Base-by-base conservation (phyloP, 2,113 vertebrate genomes). In the Pelecanus crispus region DNA sequence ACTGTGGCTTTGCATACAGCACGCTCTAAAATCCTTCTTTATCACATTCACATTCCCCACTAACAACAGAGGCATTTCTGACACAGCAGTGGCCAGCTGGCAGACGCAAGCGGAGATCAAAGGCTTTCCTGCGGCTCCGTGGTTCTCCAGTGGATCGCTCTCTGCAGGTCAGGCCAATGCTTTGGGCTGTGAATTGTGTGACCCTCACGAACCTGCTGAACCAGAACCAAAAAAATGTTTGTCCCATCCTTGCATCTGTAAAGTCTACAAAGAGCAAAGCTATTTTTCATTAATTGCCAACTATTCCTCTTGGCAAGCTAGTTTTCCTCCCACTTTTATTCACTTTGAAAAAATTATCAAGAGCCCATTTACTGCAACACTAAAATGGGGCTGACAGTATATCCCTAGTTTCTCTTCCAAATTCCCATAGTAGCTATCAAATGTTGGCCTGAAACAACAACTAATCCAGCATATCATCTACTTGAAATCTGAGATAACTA, bases 101-200 rank as follows among this genome's bases (percentile, higher is more conserved):
- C 86, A 91, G 94, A 67, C 84, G 3, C 90, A 78, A 1, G 4
- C 78, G 28, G 77, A 96, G 95, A 96, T 95, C 87, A 97, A 95
- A 96, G 88, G 36, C 73, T 68, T 44, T 68, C 45, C 83, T n/a
- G 83, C 19, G 2, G 17, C 91, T 36, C 87, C 11, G 0, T 40
- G 82, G 32, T 72, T 96, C 96, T 72, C 56, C 75, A 81, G 87
- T 28, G 34, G 77, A 58, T 58, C 4, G 0, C 61, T 52, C 66
- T 38, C 53, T 0, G 0, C 77, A 91, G 95, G 78, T 90, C 91
- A 67, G 94, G 72, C 71, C 84, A 36, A 5, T 20, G 58, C 56
- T 95, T 8, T 88, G 86, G 31, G 86, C 88, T 96, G 90, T 93
- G 97, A 95, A 94, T 95, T 83, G 65, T 17, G 61, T 96, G 92